phyloP scores from a whole-genome alignment of 2,797 vertebrate genomes.

The Rhynchotus rufescens region DNA sequence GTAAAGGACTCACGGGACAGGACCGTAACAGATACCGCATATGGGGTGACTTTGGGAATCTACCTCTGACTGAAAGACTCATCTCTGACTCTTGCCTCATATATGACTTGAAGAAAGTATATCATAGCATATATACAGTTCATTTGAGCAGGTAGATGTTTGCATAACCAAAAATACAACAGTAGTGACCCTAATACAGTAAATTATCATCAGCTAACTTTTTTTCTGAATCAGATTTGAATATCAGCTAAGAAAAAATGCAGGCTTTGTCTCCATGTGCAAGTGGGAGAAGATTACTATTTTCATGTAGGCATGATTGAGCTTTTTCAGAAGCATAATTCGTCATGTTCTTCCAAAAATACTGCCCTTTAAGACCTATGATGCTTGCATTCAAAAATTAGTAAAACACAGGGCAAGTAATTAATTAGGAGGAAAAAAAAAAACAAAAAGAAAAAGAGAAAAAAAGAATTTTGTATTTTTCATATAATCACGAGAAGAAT shows the following conservation, averaged over 20 bases:
- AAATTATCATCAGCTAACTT: not conserved
- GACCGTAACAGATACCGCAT: not conserved
- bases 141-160: not conserved
- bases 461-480: not conserved
- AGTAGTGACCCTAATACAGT: not conserved
- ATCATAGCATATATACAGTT: not conserved
- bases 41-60: not conserved
- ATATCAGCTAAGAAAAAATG: not conserved
- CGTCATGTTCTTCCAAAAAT: not conserved
- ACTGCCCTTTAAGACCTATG: not conserved
- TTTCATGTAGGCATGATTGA: not conserved
- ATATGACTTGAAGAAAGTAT: not conserved
- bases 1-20: not conserved
- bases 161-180: not conserved
- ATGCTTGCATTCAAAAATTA: conserved; percentile 29
- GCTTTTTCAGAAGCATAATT: not conserved
- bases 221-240: not conserved
- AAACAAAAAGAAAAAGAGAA: not conserved
- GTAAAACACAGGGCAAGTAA: not conserved
- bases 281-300: not conserved
- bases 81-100: accelerated
- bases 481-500: conserved; percentile 43
- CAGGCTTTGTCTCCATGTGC: not conserved
- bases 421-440: not conserved
- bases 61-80: not conserved